Evolutionary conservation across 2,888 invertebrate species (phyloP), one percentile per base, ranked within the genome.

Genomic region (Agrypnus murinus): DNA sequence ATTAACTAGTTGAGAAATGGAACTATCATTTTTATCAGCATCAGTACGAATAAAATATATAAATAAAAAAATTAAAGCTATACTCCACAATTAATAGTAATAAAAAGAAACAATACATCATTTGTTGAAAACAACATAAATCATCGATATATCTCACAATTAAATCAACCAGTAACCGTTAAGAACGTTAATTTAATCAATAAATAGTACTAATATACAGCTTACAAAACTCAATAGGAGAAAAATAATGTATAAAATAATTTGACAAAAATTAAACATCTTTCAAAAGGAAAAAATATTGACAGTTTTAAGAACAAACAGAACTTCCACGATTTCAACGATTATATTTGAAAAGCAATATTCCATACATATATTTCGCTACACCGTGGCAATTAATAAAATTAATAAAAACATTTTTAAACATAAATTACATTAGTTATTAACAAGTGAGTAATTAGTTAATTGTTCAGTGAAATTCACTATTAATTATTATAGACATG

Each of bases 361-460:
- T 57, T 69, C 34, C 50, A 69, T 69, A 69, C 69, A 71, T 65
- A 43, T 65, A 70, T 67, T 63, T 64, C 59, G 67, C 71, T 71
- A 71, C 68, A 71, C 71, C 66, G 68, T 71, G 64, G 68, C 64
- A 64, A 68, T 68, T 58, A 71, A 71, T 71, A 67, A 71, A 66
- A 71, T 67, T 71, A 71, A 19, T 71, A 71, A 71, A 71, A 71
- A 71, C 71, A 71, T 67, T 57, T 69, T 72, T 72, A 72, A 75
- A 72, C 72, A 74, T 71, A 74, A 74, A 74, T 74, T 74, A 75
- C 71, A 74, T 68, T 73, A 73, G 64, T 69, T 71, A 73, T 74
- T 75, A 75, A 75, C 74, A 75, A 74, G 57, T 74, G 72, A 74
- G 60, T 72, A 71, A 74, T 69, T 71, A 72, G 63, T 69, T 68